phyloP scores from a whole-genome alignment of 2,888 invertebrate genomes.

The Leptogaster cylindrica region DNA sequence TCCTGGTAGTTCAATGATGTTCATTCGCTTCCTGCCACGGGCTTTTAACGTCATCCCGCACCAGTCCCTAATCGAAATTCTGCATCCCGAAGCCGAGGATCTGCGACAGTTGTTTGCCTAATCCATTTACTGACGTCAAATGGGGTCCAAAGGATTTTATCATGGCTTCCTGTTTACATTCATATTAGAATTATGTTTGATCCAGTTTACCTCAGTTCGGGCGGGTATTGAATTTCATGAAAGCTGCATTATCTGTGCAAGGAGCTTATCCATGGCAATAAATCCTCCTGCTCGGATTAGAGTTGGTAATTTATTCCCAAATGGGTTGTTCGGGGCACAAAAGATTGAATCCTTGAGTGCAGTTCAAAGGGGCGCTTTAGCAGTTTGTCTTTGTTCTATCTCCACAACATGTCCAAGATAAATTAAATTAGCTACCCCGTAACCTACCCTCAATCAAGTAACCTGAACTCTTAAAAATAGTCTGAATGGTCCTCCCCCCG shows the following conservation, averaged over 20 bases:
- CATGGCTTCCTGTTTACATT: slow-evolving; percentile 13
- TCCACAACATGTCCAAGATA: slow-evolving; percentile 6
- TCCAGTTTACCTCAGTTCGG: slow-evolving; percentile 2
- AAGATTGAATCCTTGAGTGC: slow-evolving; percentile 5
- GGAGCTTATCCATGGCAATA: slow-evolving; percentile 45
- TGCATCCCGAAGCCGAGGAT: not conserved
- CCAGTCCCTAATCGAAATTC: too few relatives aligned
- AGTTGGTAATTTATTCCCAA: slow-evolving; percentile 44
- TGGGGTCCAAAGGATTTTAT: not conserved
- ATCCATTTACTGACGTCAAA: slow-evolving; percentile 21
- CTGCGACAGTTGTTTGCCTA: slow-evolving; percentile 30
- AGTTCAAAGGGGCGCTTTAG: slow-evolving; percentile 4
- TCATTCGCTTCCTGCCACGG: too few relatives aligned
- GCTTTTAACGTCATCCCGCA: too few relatives aligned
- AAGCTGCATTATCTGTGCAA: slow-evolving; percentile 35
- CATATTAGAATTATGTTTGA: slow-evolving; percentile 25
- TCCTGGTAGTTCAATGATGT: not conserved
- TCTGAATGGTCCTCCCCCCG: too few relatives aligned
- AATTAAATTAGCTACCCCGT: slow-evolving; percentile 11
- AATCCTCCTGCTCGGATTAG: slow-evolving; percentile 42
- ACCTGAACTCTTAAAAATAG: not conserved
- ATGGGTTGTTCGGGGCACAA: slow-evolving; percentile 40
- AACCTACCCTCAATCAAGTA: not conserved
- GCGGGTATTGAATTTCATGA: slow-evolving; percentile 34
- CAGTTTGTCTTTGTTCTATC: slow-evolving; percentile 19